Percentiles rank a stretch among this genome's conserved stretches.
Conservation (phyloP, 2,888 invertebrate species). For the Cordylochernes scorpioides region DNA sequence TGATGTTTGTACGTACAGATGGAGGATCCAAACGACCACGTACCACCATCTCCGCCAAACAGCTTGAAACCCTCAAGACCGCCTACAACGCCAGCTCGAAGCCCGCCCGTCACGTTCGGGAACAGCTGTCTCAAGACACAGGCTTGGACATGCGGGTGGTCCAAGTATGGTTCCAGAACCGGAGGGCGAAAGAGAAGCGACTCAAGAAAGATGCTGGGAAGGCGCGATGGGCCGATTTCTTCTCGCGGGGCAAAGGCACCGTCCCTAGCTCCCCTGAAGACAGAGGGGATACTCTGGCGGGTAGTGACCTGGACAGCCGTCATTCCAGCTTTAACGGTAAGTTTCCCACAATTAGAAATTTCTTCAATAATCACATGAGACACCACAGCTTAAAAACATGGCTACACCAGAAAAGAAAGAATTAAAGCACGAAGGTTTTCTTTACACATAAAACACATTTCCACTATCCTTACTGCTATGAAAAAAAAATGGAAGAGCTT, state of each 20-base stretch:
- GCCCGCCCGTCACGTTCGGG: conserved; percentile 87
- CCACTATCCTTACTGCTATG: too few relatives aligned
- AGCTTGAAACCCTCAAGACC: conserved; percentile 85
- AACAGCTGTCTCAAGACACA: conserved; percentile 91
- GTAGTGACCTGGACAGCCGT: too few relatives aligned
- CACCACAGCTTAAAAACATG: too few relatives aligned
- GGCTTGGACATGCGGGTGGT: conserved; percentile 98
- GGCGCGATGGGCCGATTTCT: conserved; percentile 78
- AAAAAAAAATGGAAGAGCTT: too few relatives aligned
- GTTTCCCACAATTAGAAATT: too few relatives aligned
- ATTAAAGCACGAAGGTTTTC: too few relatives aligned
- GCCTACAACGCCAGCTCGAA: conserved; percentile 99
- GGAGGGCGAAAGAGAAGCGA: conserved; percentile 92
- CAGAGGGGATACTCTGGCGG: too few relatives aligned
- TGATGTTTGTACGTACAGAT: too few relatives aligned
- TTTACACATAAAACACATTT: too few relatives aligned
- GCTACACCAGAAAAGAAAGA: too few relatives aligned
- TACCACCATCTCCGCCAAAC: conserved; percentile 95
- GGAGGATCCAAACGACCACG: conserved; percentile 90
- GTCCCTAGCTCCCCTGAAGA: conserved; percentile 8
- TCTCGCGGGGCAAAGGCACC: conserved; percentile 31
- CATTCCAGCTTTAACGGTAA: too few relatives aligned
- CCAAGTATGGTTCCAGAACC: conserved; percentile 89
- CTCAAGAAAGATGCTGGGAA: conserved; percentile 93
- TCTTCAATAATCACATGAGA: too few relatives aligned